Base-by-base conservation (phyloP, 2,113 vertebrate genomes). In the Cariama cristata region DNA sequence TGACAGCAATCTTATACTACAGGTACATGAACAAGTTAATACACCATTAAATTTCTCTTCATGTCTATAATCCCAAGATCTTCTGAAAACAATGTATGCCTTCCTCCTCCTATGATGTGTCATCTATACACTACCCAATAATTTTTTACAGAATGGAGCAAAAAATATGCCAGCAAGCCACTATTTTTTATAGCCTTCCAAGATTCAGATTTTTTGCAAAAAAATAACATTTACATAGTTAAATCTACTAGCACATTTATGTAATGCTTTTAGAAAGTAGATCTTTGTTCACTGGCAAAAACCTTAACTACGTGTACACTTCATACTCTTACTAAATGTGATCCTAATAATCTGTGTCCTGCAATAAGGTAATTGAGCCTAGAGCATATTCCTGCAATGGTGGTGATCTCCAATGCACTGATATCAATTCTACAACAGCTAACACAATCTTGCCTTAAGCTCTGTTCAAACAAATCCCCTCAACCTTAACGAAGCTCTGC, bases 381-480 rank as follows among this genome's bases (percentile, higher is more conserved):
- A 4, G 26, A 59, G 33, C 19, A 24, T 14, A 27, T 9, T 32
- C 62, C 53, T 44, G 40, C 0, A 0, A 4, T 4, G 38, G 23
- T 8, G 32, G 4, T 9, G 14, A 16, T 38, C 19, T 50, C 55
- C 49, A 49, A 6, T 11, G 24, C 44, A 20, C n/a, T 24, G 33
- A 22, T 7, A 19, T 1, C 59, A 86, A 80, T 10, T 71, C 68
- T n/a, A 14, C 64, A 42, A 4, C 0, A 71, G 12, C 69, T 19
- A 69, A 53, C 15, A 40, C 17, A 20, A 56, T 45, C 30, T n/a
- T 50, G 11, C 19, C 22, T 4, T 3, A 8, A 67, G 2, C 28
- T 77, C n/a, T 68, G 42, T 44, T 42, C 62, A 73, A 27, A 66
- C 24, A 91, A 64, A 50, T 14, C 14, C 20, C 21, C 8, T 17